phyloP scores from a whole-genome alignment of 2,113 vertebrate genomes.

The Protobothrops mucrosquamatus region DNA sequence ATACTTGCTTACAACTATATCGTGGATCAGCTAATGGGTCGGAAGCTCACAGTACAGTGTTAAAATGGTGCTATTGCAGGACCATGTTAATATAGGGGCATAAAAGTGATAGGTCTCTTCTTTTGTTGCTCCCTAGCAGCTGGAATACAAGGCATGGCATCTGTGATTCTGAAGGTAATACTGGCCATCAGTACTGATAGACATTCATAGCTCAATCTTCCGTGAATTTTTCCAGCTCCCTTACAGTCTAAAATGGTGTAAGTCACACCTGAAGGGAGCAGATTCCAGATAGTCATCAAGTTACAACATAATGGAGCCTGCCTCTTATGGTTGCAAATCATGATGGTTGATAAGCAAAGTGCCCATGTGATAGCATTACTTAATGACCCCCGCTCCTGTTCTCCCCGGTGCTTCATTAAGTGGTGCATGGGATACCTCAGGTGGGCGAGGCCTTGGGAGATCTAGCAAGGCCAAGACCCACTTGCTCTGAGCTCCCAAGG shows the following conservation, averaged over 20 bases:
- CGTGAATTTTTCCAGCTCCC: background rate
- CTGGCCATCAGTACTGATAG: background rate
- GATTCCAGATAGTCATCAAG: background rate
- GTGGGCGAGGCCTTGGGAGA: background rate
- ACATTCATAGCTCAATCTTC: background rate
- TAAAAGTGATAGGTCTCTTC: background rate
- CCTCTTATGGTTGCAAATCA: background rate
- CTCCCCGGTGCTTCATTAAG: background rate
- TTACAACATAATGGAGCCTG: background rate
- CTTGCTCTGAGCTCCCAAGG: background rate
- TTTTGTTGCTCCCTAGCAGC: background rate
- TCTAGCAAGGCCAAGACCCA: background rate
- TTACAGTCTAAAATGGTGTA: background rate
- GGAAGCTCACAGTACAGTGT: background rate
- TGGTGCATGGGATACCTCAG: background rate
- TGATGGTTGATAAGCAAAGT: background rate
- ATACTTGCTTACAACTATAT: background rate
- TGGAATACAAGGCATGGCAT: background rate
- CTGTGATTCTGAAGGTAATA: background rate
- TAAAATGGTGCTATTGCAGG: background rate
- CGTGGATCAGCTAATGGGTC: background rate
- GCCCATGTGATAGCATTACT: background rate
- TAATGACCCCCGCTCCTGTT: background rate
- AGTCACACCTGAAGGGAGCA: background rate
- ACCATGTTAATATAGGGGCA: background rate